Conservation (phyloP, 2,888 invertebrate species). For the Eupithecia exiguata region DNA sequence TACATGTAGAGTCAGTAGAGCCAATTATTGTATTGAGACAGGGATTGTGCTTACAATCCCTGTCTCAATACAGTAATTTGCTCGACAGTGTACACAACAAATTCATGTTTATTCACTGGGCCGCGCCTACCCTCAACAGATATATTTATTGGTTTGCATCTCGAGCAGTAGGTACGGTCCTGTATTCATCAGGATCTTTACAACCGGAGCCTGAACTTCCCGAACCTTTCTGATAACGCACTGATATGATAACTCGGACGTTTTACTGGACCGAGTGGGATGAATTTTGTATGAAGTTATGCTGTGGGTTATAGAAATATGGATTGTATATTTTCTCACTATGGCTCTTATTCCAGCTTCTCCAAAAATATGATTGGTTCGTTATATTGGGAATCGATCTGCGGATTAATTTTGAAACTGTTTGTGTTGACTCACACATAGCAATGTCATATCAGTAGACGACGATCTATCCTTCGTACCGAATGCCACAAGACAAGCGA, state of each 20-base stretch:
- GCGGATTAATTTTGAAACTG: not conserved
- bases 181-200: slow-evolving; percentile 74
- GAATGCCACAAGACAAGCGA: not conserved
- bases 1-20: no score
- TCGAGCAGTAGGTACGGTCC: slow-evolving; percentile 54
- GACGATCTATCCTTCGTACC: not conserved
- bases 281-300: slow-evolving; percentile 10
- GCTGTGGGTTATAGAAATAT: not conserved
- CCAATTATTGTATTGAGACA: no score
- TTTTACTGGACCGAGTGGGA: slow-evolving; percentile 25
- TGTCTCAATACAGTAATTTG: slow-evolving; percentile 13
- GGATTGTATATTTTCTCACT: not conserved
- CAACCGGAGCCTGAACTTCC: slow-evolving; percentile 48
- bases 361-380: not conserved
- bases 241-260: slow-evolving; percentile 40
- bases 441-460: not conserved
- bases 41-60: no score
- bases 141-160: slow-evolving; percentile 77
- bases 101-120: slow-evolving; percentile 62
- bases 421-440: not conserved
- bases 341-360: not conserved
- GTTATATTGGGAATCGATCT: not conserved
- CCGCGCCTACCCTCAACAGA: slow-evolving; percentile 61
- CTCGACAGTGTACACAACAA: slow-evolving; percentile 51
- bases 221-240: slow-evolving; percentile 26